Conservation (phyloP, 2,797 vertebrate species). For the Balearica regulorum region DNA sequence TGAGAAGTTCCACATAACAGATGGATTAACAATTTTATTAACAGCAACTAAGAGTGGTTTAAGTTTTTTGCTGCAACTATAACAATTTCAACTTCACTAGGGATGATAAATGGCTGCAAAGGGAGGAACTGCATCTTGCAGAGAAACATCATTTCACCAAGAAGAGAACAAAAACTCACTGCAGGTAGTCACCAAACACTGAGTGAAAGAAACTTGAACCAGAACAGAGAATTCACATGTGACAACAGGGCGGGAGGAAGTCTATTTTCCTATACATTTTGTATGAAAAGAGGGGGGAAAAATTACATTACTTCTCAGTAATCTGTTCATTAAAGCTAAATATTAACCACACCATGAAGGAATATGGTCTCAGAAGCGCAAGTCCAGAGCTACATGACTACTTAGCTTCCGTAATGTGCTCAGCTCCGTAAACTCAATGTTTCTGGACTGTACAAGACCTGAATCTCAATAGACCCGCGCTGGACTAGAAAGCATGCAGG, state of each 20-base stretch:
- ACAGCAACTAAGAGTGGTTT: background rate
- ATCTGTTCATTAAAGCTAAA: background rate
- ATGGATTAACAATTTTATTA: background rate
- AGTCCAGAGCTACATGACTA: background rate
- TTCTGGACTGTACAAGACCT: background rate
- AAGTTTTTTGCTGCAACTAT: background rate
- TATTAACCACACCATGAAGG: background rate
- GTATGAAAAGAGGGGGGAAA: background rate
- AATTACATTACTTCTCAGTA: background rate
- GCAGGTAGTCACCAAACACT: background rate
- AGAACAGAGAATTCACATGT: background rate
- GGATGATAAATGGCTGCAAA: background rate
- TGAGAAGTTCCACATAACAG: background rate
- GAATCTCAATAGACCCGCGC: background rate
- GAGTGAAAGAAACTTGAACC: background rate
- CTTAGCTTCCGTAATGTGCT: background rate
- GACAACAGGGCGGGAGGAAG: accelerated
- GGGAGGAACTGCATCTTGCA: background rate
- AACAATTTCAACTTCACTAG: background rate
- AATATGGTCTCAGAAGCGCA: background rate
- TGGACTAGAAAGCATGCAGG: background rate
- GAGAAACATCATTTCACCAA: background rate
- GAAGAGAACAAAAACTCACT: background rate
- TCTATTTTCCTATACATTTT: background rate
- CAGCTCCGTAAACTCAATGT: background rate